Evolutionary conservation across 2,888 invertebrate genomes (phyloP).

Genomic region (Macrosiphum euphorbiae): DNA sequence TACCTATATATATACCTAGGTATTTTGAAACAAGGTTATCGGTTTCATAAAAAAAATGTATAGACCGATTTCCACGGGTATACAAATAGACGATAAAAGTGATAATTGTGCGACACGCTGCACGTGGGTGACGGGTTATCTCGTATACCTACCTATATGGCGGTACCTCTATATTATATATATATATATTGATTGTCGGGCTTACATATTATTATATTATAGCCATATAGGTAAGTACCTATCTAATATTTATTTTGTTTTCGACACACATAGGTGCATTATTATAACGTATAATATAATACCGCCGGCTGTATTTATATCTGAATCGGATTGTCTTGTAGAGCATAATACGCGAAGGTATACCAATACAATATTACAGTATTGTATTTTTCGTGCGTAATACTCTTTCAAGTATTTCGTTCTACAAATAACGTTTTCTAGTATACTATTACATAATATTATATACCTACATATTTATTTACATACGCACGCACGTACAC

Average conservation of each 20-base stretch:
- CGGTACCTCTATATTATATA: no score
- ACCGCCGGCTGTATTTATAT: background rate
- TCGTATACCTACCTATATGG: background rate
- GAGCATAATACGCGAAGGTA: background rate
- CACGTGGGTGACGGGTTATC: background rate
- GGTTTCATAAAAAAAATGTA: background rate
- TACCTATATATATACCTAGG: background rate
- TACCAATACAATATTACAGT: no score
- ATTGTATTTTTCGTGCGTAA: background rate
- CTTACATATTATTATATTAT: background rate
- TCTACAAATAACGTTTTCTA: background rate
- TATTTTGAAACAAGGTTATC: background rate
- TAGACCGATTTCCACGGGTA: background rate
- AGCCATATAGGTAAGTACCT: background rate
- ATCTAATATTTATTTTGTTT: conserved; percentile 3
- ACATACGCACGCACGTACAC: background rate
- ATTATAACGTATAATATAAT: background rate
- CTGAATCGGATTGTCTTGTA: background rate
- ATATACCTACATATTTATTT: background rate
- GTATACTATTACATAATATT: background rate
- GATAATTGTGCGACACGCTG: background rate
- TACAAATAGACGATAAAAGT: background rate
- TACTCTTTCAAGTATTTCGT: background rate
- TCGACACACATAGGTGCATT: background rate
- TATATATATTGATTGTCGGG: background rate